Evolutionary conservation across 2,888 invertebrate genomes (phyloP).

Genomic region (Druceiella hillmani): DNA sequence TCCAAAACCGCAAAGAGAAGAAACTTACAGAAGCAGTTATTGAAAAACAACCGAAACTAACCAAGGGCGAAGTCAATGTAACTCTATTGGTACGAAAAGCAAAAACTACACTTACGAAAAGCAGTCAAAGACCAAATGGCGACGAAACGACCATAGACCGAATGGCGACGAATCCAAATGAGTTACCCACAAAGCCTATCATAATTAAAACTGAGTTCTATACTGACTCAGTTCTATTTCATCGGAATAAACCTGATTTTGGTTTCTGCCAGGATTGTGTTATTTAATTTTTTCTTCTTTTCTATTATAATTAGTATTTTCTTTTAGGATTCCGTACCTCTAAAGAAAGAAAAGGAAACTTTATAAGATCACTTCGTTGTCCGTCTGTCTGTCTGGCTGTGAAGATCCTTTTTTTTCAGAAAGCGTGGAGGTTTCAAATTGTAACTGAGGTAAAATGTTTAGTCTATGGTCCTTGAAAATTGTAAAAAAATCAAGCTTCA

Average conservation of each 20-base stretch:
- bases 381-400: too few relatives aligned
- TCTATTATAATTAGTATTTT: constrained; percentile 5
- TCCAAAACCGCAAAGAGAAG: constrained; percentile 45
- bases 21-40: constrained; percentile 27
- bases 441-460: too few relatives aligned
- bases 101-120: constrained; percentile 37
- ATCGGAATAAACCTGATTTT: constrained; percentile 61
- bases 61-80: constrained; percentile 43
- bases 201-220: constrained; percentile 37
- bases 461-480: too few relatives aligned
- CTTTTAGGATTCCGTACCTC: too few relatives aligned
- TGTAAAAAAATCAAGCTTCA: too few relatives aligned
- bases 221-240: constrained; percentile 65
- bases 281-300: constrained; percentile 10
- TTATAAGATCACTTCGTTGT: too few relatives aligned
- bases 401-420: too few relatives aligned
- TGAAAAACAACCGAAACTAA: constrained; percentile 35
- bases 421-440: too few relatives aligned
- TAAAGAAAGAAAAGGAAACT: too few relatives aligned
- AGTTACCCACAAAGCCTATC: constrained; percentile 34
- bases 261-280: constrained; percentile 61
- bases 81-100: too few relatives aligned
- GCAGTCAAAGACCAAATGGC: too few relatives aligned
- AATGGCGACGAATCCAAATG: constrained; percentile 27
- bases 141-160: constrained; percentile 46